These are phyloP conservation scores for Drosophila greeni DNA, from an alignment of 2,888 invertebrate genomes.

Conservation along the genomic window DNA sequence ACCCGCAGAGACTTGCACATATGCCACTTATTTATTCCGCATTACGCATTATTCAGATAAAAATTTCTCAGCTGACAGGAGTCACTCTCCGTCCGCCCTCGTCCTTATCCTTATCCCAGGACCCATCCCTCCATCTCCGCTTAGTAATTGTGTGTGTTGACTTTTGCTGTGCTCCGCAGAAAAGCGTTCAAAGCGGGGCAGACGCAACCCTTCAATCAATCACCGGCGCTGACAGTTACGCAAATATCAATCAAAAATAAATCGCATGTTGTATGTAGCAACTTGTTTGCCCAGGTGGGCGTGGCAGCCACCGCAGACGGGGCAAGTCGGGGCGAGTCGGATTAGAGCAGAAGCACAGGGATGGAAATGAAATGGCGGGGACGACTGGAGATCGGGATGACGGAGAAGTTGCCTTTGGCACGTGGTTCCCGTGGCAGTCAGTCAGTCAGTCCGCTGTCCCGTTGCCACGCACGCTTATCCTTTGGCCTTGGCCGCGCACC, in stretches of 20 bases:
- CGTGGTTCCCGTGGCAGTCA: constrained; percentile 32
- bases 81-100: constrained; percentile 5
- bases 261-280: constrained; percentile 68
- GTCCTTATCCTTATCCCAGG: constrained; percentile 3
- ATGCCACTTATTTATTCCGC: constrained; percentile 69
- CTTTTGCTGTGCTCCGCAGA: constrained; percentile 44
- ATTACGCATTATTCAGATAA: constrained; percentile 66
- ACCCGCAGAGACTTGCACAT: constrained; percentile 21
- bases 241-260: constrained; percentile 73
- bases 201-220: constrained; percentile 66
- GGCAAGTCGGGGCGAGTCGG: constrained; percentile 12
- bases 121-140: not conserved
- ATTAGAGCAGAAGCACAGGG: constrained; percentile 26
- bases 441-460: constrained; percentile 15
- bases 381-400: not conserved
- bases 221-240: constrained; percentile 71
- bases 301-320: constrained; percentile 42
- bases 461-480: constrained; percentile 16
- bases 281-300: constrained; percentile 68
- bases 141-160: constrained; percentile 45
- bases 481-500: constrained; percentile 12
- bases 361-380: constrained; percentile 22
- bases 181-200: constrained; percentile 8
- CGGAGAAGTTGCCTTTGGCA: constrained; percentile 21
- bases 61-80: constrained; percentile 43